Base-by-base conservation (phyloP, 2,113 vertebrate genomes). In the Calidris pugnax region DNA sequence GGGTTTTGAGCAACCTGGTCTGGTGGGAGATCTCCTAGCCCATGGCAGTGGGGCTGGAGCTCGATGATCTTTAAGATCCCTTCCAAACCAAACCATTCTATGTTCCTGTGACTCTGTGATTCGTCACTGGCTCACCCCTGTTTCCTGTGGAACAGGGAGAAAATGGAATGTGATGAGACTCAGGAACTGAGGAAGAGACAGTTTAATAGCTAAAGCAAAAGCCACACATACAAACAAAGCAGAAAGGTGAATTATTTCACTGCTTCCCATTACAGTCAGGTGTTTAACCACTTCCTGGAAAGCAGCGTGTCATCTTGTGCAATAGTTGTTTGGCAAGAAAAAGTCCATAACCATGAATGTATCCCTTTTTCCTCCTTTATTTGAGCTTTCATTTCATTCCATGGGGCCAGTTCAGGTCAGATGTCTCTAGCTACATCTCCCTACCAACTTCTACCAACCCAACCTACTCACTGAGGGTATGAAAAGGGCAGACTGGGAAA, bases 81-180 rank as follows among this genome's bases (percentile, higher is more conserved):
- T 53, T 53, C 27, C 27, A 9, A 14, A 14, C 4, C 51, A 53
- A 53, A 53, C 51, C 15, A 9, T 28, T 53, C 51, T 53, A 51
- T 51, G 27, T 16, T 53, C 28, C 51, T 53, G 7, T 28, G 27
- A 27, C 26, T 28, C 51, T 28, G 8, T 53, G 51, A 53, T 53
- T 53, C 28, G 12, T 24, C 1, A 3, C 14, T 39, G 1, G 0
- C 6, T 73, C 10, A 50, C 1, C 3, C 3, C 16, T 30, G 5
- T 37, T 6, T 43, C 8, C 19, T 2, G 2, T 23, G 15, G 14
- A 57, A 76, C 32, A 86, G 8, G 4, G 15, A 22, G 26, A 53
- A 80, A 91, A 55, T 12, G 3, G 26, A 76, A 41, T 14, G 3
- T 1, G 3, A 43, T 13, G 9, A 82, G 18, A 51, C 11, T 45